Percentiles rank a stretch among this genome's conserved stretches.
phyloP scores from a whole-genome alignment of 2,797 vertebrate genomes.

The Sebastes glaucus region DNA sequence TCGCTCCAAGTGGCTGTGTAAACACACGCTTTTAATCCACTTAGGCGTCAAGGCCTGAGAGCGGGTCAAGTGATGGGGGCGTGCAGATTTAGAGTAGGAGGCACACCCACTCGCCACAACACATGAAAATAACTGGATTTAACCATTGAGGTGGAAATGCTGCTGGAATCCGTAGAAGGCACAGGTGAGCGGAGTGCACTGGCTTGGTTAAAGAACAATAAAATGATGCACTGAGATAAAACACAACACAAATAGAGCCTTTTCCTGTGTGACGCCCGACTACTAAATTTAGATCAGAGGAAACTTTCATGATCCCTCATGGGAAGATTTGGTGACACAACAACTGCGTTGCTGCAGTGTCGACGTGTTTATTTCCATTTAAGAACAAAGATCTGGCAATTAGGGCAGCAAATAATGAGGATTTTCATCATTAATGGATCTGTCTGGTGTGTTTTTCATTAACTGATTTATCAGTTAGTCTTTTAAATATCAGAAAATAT shows the following conservation, averaged over 20 bases:
- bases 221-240: neutral
- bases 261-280: constrained; percentile 2
- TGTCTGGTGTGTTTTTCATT: neutral
- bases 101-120: neutral
- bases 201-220: neutral
- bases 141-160: neutral
- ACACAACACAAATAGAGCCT: neutral
- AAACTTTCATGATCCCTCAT: constrained; percentile 16
- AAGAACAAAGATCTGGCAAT: neutral
- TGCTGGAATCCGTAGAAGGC: neutral
- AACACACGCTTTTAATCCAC: constrained; percentile 70
- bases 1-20: constrained; percentile 48
- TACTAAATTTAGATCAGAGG: constrained; percentile 56
- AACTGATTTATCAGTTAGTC: neutral
- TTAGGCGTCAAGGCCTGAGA: constrained; percentile 31
- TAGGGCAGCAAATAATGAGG: neutral
- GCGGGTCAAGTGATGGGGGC: constrained; percentile 55
- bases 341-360: neutral
- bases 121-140: constrained; percentile 10
- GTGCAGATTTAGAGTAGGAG: constrained; percentile 14
- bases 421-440: neutral
- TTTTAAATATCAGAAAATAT: neutral
- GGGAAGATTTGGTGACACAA: constrained; percentile 11
- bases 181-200: neutral
- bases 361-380: neutral